Conservation (phyloP, 2,797 vertebrate genomes). For the Diplodus sargus region DNA sequence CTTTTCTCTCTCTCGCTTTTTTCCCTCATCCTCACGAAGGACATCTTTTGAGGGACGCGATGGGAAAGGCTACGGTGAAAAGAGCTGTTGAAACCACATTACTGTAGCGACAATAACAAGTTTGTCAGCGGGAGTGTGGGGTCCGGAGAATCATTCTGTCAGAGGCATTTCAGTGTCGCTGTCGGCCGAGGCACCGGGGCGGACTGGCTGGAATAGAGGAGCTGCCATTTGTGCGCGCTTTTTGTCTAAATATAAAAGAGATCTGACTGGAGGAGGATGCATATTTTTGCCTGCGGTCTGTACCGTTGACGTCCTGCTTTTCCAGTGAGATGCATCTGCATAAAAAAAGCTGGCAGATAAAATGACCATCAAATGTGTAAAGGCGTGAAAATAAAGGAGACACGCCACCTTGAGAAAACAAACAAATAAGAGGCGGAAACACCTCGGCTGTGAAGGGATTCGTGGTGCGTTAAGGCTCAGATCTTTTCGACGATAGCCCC, state of each 20-base stretch:
- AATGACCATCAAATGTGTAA: not conserved
- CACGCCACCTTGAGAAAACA: conserved; percentile 9
- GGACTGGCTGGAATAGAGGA: conserved; percentile 18
- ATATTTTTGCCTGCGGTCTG: conserved; percentile 1
- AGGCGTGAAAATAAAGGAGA: not conserved
- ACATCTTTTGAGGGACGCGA: conserved; percentile 43
- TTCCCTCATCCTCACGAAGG: conserved; percentile 33
- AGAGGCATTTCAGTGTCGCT: conserved; percentile 55
- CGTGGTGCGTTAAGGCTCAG: conserved; percentile 11
- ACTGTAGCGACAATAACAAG: conserved; percentile 39
- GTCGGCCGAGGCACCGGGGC: conserved; percentile 24
- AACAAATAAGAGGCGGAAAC: conserved; percentile 7
- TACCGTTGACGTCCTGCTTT: not conserved
- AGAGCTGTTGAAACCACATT: conserved; percentile 49
- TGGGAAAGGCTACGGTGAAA: conserved; percentile 32
- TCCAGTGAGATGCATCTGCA: conserved; percentile 1
- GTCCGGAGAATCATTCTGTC: conserved; percentile 50
- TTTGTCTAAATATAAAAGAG: conserved; percentile 13
- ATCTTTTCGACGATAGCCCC: conserved; percentile 35
- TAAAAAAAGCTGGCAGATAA: not conserved
- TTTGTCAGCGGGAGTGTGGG: conserved; percentile 50
- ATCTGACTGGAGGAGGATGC: conserved; percentile 2
- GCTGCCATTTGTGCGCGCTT: conserved; percentile 4
- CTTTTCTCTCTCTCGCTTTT: not conserved
- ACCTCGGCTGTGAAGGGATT: conserved; percentile 14